Evolutionary conservation across 2,113 vertebrate genomes (phyloP).

Genomic region (Thamnaconus septentrionalis): DNA sequence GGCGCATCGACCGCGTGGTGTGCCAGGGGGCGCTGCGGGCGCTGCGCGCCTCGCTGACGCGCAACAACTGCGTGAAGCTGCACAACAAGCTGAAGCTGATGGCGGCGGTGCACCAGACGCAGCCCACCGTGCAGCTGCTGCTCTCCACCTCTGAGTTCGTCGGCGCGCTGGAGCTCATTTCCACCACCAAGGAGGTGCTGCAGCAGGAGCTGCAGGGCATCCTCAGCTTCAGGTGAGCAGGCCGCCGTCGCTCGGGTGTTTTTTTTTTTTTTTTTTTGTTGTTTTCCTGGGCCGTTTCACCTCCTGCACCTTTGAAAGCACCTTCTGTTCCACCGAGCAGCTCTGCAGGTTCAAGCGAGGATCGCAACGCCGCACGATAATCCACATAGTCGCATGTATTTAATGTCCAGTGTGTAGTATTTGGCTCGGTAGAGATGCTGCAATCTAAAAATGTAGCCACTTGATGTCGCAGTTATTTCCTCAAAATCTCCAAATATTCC

Average conservation of each 20-base stretch:
- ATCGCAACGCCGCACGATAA: too few species aligned
- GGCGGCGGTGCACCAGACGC: slow-evolving; percentile 98
- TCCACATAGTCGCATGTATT: too few species aligned
- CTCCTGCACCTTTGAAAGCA: too few species aligned
- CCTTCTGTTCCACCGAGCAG: not conserved
- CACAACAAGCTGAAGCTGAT: slow-evolving; percentile 96
- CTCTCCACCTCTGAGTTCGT: slow-evolving; percentile 95
- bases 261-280: not conserved
- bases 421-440: too few species aligned
- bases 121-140: slow-evolving; percentile 96
- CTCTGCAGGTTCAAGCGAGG: too few species aligned
- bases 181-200: slow-evolving; percentile 96
- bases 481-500: too few species aligned
- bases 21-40: slow-evolving; percentile 89
- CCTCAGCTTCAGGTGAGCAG: slow-evolving; percentile 92
- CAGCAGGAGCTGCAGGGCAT: slow-evolving; percentile 98
- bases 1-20: slow-evolving; percentile 88
- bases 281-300: not conserved
- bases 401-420: too few species aligned
- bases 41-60: slow-evolving; percentile 85
- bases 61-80: slow-evolving; percentile 89
- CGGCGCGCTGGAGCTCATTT: slow-evolving; percentile 95
- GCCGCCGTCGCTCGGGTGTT: not conserved
- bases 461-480: too few species aligned
- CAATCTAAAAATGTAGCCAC: too few species aligned